Evolutionary conservation across 2,113 vertebrate genomes (phyloP).

Genomic region (Catharus minimus): DNA sequence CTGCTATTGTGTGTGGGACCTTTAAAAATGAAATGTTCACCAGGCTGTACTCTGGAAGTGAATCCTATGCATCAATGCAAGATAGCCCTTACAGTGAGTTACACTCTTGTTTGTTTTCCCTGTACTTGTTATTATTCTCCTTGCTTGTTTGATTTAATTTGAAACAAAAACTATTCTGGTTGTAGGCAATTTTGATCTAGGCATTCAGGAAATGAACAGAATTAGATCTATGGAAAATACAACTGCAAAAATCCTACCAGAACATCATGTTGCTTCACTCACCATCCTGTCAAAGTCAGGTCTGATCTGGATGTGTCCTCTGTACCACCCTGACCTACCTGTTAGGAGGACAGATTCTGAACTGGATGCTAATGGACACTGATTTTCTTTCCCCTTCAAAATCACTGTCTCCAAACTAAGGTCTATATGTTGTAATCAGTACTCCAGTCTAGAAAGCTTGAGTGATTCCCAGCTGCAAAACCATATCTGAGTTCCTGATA

Average conservation of each 20-base stretch:
- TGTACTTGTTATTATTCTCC: background rate
- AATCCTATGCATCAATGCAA: background rate
- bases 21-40: background rate
- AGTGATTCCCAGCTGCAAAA: background rate
- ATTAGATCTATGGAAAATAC: background rate
- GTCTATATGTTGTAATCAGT: background rate
- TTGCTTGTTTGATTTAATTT: slow-evolving; percentile 30
- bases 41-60: background rate
- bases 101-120: background rate
- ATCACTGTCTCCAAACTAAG: background rate
- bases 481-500: background rate
- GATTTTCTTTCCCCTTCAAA: background rate
- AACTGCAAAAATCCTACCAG: background rate
- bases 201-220: background rate
- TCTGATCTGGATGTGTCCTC: background rate
- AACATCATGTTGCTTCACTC: background rate
- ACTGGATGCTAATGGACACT: background rate
- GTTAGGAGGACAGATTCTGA: background rate
- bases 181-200: background rate
- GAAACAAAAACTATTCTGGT: background rate
- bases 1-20: background rate
- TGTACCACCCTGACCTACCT: background rate
- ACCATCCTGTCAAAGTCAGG: background rate
- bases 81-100: background rate
- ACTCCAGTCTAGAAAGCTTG: background rate